Evolutionary conservation across 1,140 invertebrate genomes (phyloP), one percentile per base, ranked within the genome.

Genomic region (Amyelois transitella): DNA sequence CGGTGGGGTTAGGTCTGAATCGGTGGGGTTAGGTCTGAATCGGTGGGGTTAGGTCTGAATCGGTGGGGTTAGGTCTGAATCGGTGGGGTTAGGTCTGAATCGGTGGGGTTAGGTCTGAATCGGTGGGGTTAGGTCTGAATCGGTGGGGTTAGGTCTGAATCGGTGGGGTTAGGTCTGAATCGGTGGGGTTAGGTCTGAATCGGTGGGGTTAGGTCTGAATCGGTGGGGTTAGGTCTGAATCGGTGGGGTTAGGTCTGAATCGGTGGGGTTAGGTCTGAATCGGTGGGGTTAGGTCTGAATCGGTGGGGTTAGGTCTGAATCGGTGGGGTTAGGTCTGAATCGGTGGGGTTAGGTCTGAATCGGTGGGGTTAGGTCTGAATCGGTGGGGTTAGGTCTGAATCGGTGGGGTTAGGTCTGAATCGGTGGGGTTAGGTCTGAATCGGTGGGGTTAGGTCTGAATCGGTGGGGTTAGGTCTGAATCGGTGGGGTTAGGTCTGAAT

Each of bases 21-120:
- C 60, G 64, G 66, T 67, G 60, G 61, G 74, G 70, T 86, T 85
- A 81, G 86, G 79, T 89, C 78, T 79, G 80, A 82, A 86, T 88
- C 72, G 71, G 62, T 64, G 60, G 57, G 62, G 62, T 64, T 60
- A 56, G 62, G 32, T 64, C 58, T 58, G 62, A 58, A 60, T 64
- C 57, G 62, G 62, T 64, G 60, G 55, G 62, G 62, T 64, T 59
- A 59, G 62, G 62, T 64, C 60, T 57, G 62, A 57, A 56, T 60
- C 54, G 62, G 62, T 64, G 60, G 57, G 62, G 57, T 66, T 57
- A 52, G 60, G 53, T 62, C 60, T 54, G 56, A 56, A 59, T 60
- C 53, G 60, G 64, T 62, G 62, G 50, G 59, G 63, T 66, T 62
- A 54, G 60, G 64, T 63, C n/a, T 55, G 64, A 57, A 58, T 60